Percentiles rank a stretch among this genome's conserved stretches.
These are phyloP conservation scores for Stictocephala bisonia DNA, from an alignment of 2,888 invertebrate genomes.

Conservation along the genomic window DNA sequence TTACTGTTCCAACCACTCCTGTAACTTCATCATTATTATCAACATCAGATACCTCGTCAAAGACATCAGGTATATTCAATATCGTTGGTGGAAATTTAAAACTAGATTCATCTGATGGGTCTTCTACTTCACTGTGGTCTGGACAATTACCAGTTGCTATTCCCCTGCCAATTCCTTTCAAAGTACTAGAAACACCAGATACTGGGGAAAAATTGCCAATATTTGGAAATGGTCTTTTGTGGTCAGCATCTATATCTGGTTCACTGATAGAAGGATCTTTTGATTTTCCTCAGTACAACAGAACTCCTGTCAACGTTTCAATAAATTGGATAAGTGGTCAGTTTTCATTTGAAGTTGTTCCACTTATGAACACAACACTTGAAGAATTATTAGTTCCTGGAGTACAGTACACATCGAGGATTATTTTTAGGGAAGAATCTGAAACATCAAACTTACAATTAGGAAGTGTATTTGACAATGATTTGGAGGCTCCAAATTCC, in stretches of 20 bases:
- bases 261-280: conserved; percentile 37
- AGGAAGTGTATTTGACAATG: neutral
- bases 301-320: neutral
- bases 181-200: neutral
- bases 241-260: conserved; percentile 28
- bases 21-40: neutral
- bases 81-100: conserved; percentile 37
- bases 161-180: conserved; percentile 45
- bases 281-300: conserved; percentile 39
- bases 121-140: conserved; percentile 40
- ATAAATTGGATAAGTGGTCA: conserved; percentile 40
- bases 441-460: neutral
- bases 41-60: neutral
- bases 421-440: conserved; percentile 40
- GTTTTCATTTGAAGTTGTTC: conserved; percentile 33
- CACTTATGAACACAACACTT: conserved; percentile 25
- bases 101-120: conserved; percentile 18
- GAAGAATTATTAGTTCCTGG: conserved; percentile 36
- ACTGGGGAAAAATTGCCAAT: conserved; percentile 8
- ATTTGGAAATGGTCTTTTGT: conserved; percentile 26
- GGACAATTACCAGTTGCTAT: conserved; percentile 48
- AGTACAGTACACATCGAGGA: conserved; percentile 32
- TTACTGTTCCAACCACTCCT: conserved; percentile 40
- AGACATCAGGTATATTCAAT: conserved; percentile 17
- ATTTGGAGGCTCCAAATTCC: neutral